Conservation (phyloP, 2,113 vertebrate genomes). For the rat (Rattus norvegicus) region DNA sequence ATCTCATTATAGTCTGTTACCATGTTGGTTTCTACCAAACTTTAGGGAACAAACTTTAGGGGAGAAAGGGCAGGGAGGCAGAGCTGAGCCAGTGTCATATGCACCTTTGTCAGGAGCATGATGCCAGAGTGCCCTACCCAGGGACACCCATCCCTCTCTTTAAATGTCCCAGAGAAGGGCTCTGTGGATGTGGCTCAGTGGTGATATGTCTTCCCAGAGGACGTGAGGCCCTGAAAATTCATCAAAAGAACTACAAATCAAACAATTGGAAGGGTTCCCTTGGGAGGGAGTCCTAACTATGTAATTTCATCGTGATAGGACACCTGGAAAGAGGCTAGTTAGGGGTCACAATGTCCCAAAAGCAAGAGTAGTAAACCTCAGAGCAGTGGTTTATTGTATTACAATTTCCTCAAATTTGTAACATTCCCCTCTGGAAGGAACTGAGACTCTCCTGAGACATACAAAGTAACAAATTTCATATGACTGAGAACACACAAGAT, state of each 20-base stretch:
- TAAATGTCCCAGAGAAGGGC: background rate
- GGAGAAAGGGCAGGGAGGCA: background rate
- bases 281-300: background rate
- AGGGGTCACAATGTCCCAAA: background rate
- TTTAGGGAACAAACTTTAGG: background rate
- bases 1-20: background rate
- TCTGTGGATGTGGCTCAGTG: background rate
- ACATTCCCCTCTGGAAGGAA: background rate
- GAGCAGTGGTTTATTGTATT: background rate
- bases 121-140: background rate
- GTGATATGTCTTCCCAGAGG: background rate
- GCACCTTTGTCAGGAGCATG: background rate
- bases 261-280: too few species aligned
- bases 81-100: background rate
- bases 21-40: background rate
- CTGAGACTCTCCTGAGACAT: background rate
- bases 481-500: background rate
- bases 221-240: background rate
- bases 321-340: background rate
- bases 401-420: background rate
- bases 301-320: background rate
- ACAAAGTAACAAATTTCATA: too few species aligned
- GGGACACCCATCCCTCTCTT: background rate
- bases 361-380: background rate
- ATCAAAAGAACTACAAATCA: background rate